Evolutionary conservation across 2,888 invertebrate species (phyloP), one percentile per base, ranked within the genome.

Genomic region (Torymus auratus): DNA sequence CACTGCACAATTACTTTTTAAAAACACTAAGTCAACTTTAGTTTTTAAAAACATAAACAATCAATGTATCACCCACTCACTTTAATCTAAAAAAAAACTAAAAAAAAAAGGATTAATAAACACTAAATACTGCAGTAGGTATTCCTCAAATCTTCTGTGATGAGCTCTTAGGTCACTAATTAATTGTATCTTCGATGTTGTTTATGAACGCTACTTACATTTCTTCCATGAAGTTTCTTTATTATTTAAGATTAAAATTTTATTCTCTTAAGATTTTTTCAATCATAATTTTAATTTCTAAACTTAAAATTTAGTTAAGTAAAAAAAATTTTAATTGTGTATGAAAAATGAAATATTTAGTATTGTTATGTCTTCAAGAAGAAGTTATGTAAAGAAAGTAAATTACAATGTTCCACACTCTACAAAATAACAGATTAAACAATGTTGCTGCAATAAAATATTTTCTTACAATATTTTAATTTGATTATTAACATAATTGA

Each of bases 341-440:
- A 41, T 5, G 7, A 5, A 41, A 41, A 41, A 41, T 41, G 41
- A 41, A 41, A 41, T 41, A 41, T 41, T 41, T 7, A 41, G 7
- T 7, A 41, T 5, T 41, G 41, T 41, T 41, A 41, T 7, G 7
- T 74, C 58, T 65, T 41, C 20, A 55, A n/a, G 58, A 23, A 58
- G n/a, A n/a, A n/a, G 50, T 20, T 23, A 17, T 23, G 61, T 72
- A 23, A 62, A 62, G 2, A n/a, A 62, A 62, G 15, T 28, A 55
- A 55, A 28, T 15, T 55, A 28, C 28, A n/a, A 28, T 2, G n/a
- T 15, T 55, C 55, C 67, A 67, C 50, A 67, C 10, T 60, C 67
- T 67, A 56, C 73, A 60, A 10, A 52, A 67, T 75, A 14, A 64
- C 56, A 75, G 58, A 75, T 67, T 75, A 75, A 75, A 75, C 20